Conservation (phyloP, 2,113 vertebrate genomes). For the Plectropomus leopardus region DNA sequence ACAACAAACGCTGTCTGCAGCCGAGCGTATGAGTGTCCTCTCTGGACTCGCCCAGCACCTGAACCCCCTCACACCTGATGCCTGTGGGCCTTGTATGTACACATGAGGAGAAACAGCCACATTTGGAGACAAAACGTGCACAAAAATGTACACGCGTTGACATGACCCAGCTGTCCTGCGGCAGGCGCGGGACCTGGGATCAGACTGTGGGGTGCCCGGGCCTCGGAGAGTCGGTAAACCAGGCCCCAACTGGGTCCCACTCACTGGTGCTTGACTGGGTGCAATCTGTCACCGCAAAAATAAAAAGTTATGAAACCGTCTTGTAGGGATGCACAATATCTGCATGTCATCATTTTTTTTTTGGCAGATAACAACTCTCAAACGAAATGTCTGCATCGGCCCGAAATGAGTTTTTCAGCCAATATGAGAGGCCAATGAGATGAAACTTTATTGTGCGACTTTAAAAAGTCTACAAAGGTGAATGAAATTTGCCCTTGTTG, state of each 20-base stretch:
- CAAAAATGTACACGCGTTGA: slow-evolving; percentile 8
- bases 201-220: slow-evolving; percentile 9
- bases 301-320: slow-evolving; percentile 20
- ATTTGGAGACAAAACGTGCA: slow-evolving; percentile 12
- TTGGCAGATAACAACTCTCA: too few relatives aligned
- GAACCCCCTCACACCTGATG: slow-evolving; percentile 84
- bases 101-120: background rate
- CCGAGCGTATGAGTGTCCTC: slow-evolving; percentile 67
- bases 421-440: too few relatives aligned
- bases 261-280: slow-evolving; percentile 62
- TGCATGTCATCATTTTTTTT: too few relatives aligned
- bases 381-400: too few relatives aligned
- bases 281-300: slow-evolving; percentile 51
- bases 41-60: slow-evolving; percentile 74
- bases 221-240: slow-evolving; percentile 30
- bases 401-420: too few relatives aligned
- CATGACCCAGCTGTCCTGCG: slow-evolving; percentile 52
- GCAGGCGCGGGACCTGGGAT: slow-evolving; percentile 39
- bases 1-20: slow-evolving; percentile 77
- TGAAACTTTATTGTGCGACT: too few relatives aligned
- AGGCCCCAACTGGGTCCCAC: slow-evolving; percentile 36
- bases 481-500: too few relatives aligned
- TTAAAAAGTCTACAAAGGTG: too few relatives aligned
- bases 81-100: slow-evolving; percentile 49
- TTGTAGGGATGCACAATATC: too few relatives aligned